A percentile compares a stretch with the other conserved stretches of the same genome.
Evolutionary conservation across 2,113 vertebrate genomes (phyloP).

Genomic region (Salvelinus fontinalis): DNA sequence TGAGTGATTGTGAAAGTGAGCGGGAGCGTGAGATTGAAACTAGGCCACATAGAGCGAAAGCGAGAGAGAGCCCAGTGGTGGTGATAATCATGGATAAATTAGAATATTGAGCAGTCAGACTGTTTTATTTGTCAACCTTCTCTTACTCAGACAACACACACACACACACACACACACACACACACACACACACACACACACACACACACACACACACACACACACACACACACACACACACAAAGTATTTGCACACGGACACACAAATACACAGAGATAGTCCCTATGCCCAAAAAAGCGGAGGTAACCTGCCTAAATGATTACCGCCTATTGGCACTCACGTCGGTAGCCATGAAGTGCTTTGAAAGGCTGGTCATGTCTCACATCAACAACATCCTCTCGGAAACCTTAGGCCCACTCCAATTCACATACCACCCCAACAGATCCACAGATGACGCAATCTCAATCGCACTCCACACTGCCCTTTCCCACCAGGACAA

Average conservation of each 20-base stretch:
- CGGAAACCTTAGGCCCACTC: no score
- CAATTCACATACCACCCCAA: no score
- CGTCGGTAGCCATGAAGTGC: no score
- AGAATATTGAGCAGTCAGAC: neutral
- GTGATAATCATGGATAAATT: neutral
- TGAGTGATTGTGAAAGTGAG: neutral
- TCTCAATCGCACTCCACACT: no score
- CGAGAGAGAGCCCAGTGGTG: neutral
- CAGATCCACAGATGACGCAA: no score
- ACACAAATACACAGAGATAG: no score
- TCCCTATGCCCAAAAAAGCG: no score
- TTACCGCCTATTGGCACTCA: no score
- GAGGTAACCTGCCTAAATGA: no score
- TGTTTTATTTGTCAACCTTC: constrained; percentile 2
- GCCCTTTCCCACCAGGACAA: no score
- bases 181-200: neutral
- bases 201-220: neutral
- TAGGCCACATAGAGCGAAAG: neutral
- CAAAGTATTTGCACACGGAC: neutral
- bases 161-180: neutral
- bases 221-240: neutral
- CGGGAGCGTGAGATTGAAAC: neutral
- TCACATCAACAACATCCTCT: no score
- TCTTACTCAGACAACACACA: neutral
- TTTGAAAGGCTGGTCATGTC: no score